Base-by-base conservation (phyloP, 2,797 vertebrate species). In the Eulemur albifrons region DNA sequence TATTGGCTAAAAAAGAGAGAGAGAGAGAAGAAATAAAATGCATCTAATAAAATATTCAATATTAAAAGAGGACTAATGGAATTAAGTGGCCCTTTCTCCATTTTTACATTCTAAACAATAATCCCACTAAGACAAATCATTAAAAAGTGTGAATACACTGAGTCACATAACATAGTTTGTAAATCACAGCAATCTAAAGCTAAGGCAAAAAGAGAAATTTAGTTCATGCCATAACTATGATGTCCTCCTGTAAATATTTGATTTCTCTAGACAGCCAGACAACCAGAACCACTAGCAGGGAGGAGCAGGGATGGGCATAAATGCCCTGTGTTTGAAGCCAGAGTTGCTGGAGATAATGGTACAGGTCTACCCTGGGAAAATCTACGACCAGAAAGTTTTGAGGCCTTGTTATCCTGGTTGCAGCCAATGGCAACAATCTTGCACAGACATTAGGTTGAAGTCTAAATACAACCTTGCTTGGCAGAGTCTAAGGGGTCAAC, bases 31-130 rank as follows among this genome's bases (percentile, higher is more conserved):
- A 94, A 84, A 70, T 59, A 84, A 97, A 96, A 97, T 83, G 73
- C 97, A 96, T 98, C 90, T 97, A 97, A 95, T 96, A 96, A 97
- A 97, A 76, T 97, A 98, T 98, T 88, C 85, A 98, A 97, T 97
- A 98, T 97, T 98, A 96, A 98, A 98, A 94, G 94, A 98, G 95
- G 88, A 98, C 98, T 98, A 97, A 98, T 97, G 98, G 98, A 98
- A 98, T 98, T 97, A 94, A 95, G 95, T 97, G 88, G 97, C 97
- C 98, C 98, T 98, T 99, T 99, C 98, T 98, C 98, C 97, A 88
- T 99, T 76, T 98, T 99, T 99, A 99, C 99, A 99, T 99, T 99
- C 98, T 99, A 98, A 99, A 98, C 97, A 99, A 98, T 98, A 98
- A 99, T 98, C 98, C 94, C 98, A 98, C 98, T 93, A 98, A 98